Evolutionary conservation across 2,797 vertebrate species (phyloP).

Genomic region (Onychomys leucogaster): DNA sequence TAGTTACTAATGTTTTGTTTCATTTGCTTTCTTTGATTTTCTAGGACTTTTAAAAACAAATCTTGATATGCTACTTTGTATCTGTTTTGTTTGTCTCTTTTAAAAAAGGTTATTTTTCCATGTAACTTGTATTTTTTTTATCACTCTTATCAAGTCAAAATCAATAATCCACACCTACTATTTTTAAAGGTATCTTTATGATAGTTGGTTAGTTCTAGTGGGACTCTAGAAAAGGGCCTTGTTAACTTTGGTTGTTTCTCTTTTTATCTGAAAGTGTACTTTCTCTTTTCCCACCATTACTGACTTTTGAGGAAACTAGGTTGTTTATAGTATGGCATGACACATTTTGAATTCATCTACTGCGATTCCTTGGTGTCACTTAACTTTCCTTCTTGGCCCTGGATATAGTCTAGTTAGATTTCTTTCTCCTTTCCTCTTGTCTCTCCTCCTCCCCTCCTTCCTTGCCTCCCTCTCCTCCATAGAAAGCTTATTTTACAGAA

Average conservation of each 20-base stretch:
- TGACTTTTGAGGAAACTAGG: slow-evolving; percentile 31
- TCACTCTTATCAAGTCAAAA: slow-evolving; percentile 44
- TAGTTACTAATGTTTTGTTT: slow-evolving; percentile 17
- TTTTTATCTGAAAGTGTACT: slow-evolving; percentile 14
- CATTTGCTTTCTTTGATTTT: slow-evolving; percentile 6
- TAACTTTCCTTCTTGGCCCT: slow-evolving; percentile 7
- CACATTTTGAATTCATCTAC: slow-evolving; percentile 12
- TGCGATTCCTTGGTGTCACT: slow-evolving; percentile 36
- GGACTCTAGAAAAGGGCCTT: neutral
- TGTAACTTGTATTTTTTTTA: neutral
- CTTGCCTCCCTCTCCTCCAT: neutral
- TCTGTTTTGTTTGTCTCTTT: slow-evolving; percentile 36
- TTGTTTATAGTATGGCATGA: slow-evolving; percentile 46
- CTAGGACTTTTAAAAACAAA: slow-evolving; percentile 58
- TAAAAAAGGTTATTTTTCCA: slow-evolving; percentile 7
- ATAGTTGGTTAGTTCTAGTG: slow-evolving; percentile 42
- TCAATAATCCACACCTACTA: neutral
- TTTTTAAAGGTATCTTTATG: slow-evolving; percentile 36
- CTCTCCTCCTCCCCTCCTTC: neutral
- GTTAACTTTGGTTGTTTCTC: neutral
- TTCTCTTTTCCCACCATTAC: neutral
- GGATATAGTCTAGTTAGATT: neutral
- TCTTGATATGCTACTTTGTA: slow-evolving; percentile 7
- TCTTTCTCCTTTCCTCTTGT: neutral
- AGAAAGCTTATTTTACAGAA: neutral